Evolutionary conservation across 2,797 vertebrate species (phyloP).

Genomic region (Muscicapa comitata): DNA sequence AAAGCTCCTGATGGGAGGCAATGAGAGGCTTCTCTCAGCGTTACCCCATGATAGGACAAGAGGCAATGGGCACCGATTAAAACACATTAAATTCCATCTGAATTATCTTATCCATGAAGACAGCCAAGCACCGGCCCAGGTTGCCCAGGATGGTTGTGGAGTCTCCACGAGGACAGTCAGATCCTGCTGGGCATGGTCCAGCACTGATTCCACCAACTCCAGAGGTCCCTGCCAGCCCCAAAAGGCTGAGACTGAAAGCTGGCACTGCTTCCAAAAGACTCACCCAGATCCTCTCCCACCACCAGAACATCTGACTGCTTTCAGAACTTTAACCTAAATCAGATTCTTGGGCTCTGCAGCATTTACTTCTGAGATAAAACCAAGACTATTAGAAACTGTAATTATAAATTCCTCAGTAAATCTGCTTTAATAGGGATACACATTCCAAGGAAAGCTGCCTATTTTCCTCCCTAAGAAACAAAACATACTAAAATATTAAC

Average conservation of each 20-base stretch:
- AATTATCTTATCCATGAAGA: neutral
- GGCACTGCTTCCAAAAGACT: neutral
- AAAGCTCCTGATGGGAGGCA: neutral
- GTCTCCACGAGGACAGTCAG: neutral
- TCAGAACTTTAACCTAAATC: neutral
- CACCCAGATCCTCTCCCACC: neutral
- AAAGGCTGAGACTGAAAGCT: neutral
- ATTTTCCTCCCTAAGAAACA: neutral
- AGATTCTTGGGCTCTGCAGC: neutral
- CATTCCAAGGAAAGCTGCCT: neutral
- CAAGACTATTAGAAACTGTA: neutral
- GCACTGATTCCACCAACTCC: neutral
- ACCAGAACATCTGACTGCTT: neutral
- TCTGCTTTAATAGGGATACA: neutral
- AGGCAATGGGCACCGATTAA: neutral
- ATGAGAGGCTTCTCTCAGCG: fast-evolving
- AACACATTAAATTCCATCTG: neutral
- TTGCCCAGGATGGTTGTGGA: neutral
- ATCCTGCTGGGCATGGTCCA: neutral
- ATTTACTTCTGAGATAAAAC: neutral
- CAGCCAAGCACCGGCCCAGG: neutral
- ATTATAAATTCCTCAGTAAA: neutral
- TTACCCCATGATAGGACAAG: neutral
- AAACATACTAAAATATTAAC: neutral
- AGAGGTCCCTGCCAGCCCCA: neutral